Evolutionary conservation across 2,797 vertebrate genomes (phyloP), one percentile per base, ranked within the genome.

Genomic region (Psittacula echo): DNA sequence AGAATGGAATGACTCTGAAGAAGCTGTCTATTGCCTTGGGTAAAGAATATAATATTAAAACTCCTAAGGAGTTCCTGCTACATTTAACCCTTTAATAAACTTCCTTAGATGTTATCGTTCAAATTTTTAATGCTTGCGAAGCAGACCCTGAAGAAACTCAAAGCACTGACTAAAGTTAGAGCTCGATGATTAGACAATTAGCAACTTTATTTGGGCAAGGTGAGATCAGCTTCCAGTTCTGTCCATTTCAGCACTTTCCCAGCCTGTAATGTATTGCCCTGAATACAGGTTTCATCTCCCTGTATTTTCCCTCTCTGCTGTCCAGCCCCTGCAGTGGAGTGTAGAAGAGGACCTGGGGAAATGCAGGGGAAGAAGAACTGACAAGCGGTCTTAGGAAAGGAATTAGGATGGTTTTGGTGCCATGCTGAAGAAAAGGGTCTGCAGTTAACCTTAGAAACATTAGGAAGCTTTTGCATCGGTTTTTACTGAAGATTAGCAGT

Each of bases 1-100:
- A 94, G 77, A 96, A 90, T 91, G 96, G 91, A 94, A 96, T 93
- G 64, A 89, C 60, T 94, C 76, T 87, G 95, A 96, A 94, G 85
- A 91, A 94, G 64, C 64, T 90, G 74, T 51, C 83, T 92, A 51
- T 89, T 92, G 90, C 92, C 90, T 91, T 90, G 93, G 74, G 87
- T 92, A 93, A 94, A 87, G 64, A 42, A 78, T 87, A 87, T 42
- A 50, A 70, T 85, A 87, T 87, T 73, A 74, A 95, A 93, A 91
- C 10, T 71, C 60, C 61, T 54, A 84, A 80, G 50, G 60, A 74
- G 62, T 41, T 83, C 67, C 58, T 85, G 62, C 41, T 29, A 56
- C 10, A 65, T 79, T 95, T 94, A 95, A 96, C 80, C 56, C 81
- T 90, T 93, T 50, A 65, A 66, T 65, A 98, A 73, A 75, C 54